Evolutionary conservation across 2,113 vertebrate species (phyloP).

Genomic region (Seriola dumerili): DNA sequence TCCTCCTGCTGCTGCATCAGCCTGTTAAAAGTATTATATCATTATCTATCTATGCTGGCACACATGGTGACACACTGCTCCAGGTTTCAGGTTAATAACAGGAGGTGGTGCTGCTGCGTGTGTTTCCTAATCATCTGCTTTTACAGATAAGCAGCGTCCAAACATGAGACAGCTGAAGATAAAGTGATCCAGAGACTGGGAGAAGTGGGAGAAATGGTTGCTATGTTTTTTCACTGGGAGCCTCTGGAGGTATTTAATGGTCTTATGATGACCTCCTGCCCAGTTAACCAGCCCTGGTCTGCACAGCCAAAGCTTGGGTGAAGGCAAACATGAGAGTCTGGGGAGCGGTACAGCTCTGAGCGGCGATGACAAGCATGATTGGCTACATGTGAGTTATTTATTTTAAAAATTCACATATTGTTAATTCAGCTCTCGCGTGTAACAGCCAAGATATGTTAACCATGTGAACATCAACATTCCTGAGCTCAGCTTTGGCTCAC

Average conservation of each 20-base stretch:
- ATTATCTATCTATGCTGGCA: too few relatives aligned
- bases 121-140: too few relatives aligned
- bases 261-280: slow-evolving; percentile 42
- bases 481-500: slow-evolving; percentile 25
- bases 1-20: too few relatives aligned
- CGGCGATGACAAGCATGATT: slow-evolving; percentile 46
- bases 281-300: not conserved
- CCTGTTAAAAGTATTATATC: too few relatives aligned
- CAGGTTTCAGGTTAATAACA: too few relatives aligned
- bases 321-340: slow-evolving; percentile 49
- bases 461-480: slow-evolving; percentile 44
- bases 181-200: too few relatives aligned
- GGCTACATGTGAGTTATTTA: slow-evolving; percentile 57
- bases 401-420: slow-evolving; percentile 53
- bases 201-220: too few relatives aligned
- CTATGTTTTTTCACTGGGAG: too few relatives aligned
- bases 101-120: too few relatives aligned
- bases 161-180: too few relatives aligned
- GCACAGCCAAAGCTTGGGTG: slow-evolving; percentile 32
- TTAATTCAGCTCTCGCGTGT: slow-evolving; percentile 41
- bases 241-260: slow-evolving; percentile 37
- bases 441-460: slow-evolving; percentile 49
- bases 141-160: too few relatives aligned
- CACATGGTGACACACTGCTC: too few relatives aligned
- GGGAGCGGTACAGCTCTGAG: slow-evolving; percentile 48